Percentiles rank a stretch among this genome's conserved stretches.
These are phyloP conservation scores for Ochlodes sylvanus DNA, from an alignment of 2,888 invertebrate genomes.

Conservation along the genomic window DNA sequence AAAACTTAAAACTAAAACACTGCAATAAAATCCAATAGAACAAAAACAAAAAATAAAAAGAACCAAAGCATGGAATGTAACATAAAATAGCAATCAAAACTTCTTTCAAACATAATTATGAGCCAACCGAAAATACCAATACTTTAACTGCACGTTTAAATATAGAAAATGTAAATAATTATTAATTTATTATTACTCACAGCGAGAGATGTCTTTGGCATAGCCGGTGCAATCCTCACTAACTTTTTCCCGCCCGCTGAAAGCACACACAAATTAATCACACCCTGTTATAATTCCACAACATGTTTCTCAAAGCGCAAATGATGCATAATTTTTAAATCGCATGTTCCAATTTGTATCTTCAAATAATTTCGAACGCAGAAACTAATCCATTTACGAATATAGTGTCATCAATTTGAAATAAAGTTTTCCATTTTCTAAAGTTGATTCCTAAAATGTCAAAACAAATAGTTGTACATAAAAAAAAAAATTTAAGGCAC, in stretches of 20 bases:
- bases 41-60: too few species aligned
- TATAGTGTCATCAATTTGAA: constrained; percentile 48
- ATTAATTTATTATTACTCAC: constrained; percentile 53
- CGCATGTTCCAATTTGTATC: constrained; percentile 50
- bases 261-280: constrained; percentile 34
- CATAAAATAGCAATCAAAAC: too few species aligned
- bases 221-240: constrained; percentile 70
- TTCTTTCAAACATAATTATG: too few species aligned
- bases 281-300: constrained; percentile 45
- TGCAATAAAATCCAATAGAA: too few species aligned
- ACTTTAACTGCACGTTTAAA: not conserved
- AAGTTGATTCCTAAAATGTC: constrained; percentile 37
- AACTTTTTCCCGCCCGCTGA: constrained; percentile 62
- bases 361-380: constrained; percentile 57
- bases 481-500: not conserved
- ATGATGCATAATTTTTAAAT: constrained; percentile 35
- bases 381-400: constrained; percentile 51
- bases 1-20: too few species aligned
- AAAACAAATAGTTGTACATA: not conserved
- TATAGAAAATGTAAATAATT: not conserved
- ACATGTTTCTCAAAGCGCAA: constrained; percentile 41
- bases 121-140: not conserved
- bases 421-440: constrained; percentile 54
- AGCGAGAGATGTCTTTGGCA: constrained; percentile 52
- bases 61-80: too few species aligned